Evolutionary conservation across 2,888 invertebrate species (phyloP), one percentile per base, ranked within the genome.

Genomic region (Stenodema calcarata): DNA sequence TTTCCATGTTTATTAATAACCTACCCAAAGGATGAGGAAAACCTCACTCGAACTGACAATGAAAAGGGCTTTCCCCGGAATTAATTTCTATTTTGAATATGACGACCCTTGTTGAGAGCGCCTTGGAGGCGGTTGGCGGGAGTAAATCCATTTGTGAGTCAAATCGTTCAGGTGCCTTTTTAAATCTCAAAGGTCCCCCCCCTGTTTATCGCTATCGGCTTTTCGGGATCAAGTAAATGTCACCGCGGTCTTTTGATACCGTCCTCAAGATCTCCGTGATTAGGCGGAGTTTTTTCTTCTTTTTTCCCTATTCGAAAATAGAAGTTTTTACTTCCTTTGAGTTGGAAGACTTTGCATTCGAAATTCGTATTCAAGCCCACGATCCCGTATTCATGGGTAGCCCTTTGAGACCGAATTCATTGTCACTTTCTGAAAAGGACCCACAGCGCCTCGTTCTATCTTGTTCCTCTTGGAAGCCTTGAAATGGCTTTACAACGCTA

Each of bases 131-230:
- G 35, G 35, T 35, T 76, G 12, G 30, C 0, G 54, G 30, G n/a
- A n/a, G 80, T 23, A 80, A 80, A 54, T 54, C 80, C n/a, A 80
- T 80, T 80, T 80, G 80, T 80, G 35, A 80, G 80, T 80, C 80
- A 80, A 80, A 80, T 80, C 14, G 80, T 54, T 80, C 73, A 75
- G 73, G 73, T 75, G 73, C 4, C 41, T 35, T 35, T 75, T 41
- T 28, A 75, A 41, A 62, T 62, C 18, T 75, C 35, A 70, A 70
- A 75, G 73, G 73, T 23, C 70, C 2, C 27, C 70, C 70, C 18
- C 35, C 30, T 75, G 73, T 75, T 75, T 75, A 75, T 35, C 73
- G 18, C 73, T 75, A 75, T 75, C 73, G 73, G 30, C n/a, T 75
- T 62, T 62, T 62, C 62, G 23, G 18, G 23, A 62, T 62, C 62